Percentiles rank a stretch among this genome's conserved stretches.
Evolutionary conservation across 2,797 vertebrate species (phyloP).

Genomic region (Numenius phaeopus): DNA sequence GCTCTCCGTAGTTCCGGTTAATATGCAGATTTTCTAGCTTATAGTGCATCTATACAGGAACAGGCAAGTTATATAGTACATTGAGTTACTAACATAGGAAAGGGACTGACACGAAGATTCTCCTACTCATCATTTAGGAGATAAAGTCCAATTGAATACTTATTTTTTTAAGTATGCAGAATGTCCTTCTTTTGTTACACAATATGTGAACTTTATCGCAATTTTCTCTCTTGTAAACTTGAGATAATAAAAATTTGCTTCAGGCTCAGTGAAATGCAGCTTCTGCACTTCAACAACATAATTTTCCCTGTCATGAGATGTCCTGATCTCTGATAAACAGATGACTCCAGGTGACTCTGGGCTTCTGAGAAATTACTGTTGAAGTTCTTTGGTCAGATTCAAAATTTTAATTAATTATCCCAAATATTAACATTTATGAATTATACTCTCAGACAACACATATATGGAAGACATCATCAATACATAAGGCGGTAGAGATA

Average conservation of each 20-base stretch:
- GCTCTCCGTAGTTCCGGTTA: background rate
- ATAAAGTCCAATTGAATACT: fast-evolving
- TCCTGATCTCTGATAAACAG: background rate
- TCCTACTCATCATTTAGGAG: background rate
- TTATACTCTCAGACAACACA: background rate
- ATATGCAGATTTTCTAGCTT: background rate
- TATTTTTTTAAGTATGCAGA: background rate
- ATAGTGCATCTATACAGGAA: background rate
- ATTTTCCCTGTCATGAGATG: background rate
- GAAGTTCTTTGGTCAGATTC: background rate
- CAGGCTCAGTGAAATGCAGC: background rate
- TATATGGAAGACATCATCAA: background rate
- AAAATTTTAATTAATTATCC: background rate
- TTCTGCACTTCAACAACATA: background rate
- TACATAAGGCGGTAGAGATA: fast-evolving
- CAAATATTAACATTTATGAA: background rate
- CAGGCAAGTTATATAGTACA: background rate
- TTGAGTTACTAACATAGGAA: background rate
- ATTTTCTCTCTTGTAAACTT: background rate
- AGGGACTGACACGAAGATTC: background rate
- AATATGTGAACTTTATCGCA: background rate
- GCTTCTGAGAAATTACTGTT: background rate
- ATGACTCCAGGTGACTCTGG: background rate
- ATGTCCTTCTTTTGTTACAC: background rate
- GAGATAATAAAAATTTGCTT: background rate